phyloP scores from a whole-genome alignment of 1,140 invertebrate species.

The Temnothorax nylanderi region DNA sequence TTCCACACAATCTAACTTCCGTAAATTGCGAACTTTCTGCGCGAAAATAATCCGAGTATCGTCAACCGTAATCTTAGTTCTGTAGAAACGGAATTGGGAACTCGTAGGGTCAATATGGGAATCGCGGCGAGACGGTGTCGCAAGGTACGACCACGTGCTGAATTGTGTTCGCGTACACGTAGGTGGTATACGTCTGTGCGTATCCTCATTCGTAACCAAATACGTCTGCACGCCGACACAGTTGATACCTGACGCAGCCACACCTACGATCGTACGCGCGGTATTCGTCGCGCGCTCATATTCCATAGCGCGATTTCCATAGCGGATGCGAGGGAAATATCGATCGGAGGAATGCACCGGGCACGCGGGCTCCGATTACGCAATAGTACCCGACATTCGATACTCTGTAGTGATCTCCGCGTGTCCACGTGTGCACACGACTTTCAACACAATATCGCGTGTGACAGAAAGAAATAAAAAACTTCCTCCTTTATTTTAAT shows the following conservation, averaged over 20 bases:
- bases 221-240: slow-evolving; percentile 76
- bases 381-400: slow-evolving; percentile 14
- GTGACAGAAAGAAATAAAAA: not conserved
- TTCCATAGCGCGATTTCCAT: slow-evolving; percentile 27
- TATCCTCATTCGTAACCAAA: slow-evolving; percentile 81
- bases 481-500: not conserved
- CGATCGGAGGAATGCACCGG: slow-evolving; percentile 32
- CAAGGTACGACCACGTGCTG: slow-evolving; percentile 47
- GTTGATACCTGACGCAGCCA: slow-evolving; percentile 67
- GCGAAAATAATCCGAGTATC: not conserved
- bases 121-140: slow-evolving; percentile 12
- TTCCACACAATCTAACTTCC: too few species aligned
- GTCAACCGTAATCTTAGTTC: not conserved
- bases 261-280: slow-evolving; percentile 72
- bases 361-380: not conserved
- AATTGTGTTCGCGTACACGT: slow-evolving; percentile 64
- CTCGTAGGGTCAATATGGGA: not conserved
- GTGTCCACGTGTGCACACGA: not conserved
- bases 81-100: not conserved
- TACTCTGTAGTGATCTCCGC: not conserved
- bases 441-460: not conserved
- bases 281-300: slow-evolving; percentile 50
- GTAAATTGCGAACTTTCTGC: too few species aligned
- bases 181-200: slow-evolving; percentile 60
- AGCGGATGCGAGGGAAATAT: slow-evolving; percentile 16